Evolutionary conservation across 1,140 invertebrate species (phyloP).

Genomic region (Heliconius hermathena): DNA sequence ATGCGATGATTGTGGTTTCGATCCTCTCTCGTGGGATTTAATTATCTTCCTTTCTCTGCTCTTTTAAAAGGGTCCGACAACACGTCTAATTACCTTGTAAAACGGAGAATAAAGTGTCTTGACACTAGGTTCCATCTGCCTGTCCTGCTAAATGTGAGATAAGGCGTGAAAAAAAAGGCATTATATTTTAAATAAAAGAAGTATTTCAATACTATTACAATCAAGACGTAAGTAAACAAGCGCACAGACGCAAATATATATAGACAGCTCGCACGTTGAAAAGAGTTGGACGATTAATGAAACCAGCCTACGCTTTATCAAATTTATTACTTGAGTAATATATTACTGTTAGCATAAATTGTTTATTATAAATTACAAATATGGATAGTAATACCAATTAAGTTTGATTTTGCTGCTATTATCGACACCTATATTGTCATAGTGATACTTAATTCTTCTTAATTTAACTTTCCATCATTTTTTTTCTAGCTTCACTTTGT

Average conservation of each 20-base stretch:
- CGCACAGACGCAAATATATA: not conserved
- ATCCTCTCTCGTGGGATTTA: too few relatives aligned
- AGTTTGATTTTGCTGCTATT: not conserved
- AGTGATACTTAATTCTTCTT: too few relatives aligned
- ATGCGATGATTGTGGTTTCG: too few relatives aligned
- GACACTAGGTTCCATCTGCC: too few relatives aligned
- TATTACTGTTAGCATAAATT: conserved; percentile 5
- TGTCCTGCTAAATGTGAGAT: not conserved
- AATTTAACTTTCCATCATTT: too few relatives aligned
- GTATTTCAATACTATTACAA: not conserved
- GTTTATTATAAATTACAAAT: conserved; percentile 8
- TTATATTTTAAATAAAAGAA: not conserved
- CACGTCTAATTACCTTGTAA: too few relatives aligned
- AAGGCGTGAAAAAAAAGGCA: not conserved
- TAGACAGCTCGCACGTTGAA: not conserved
- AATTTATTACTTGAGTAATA: conserved; percentile 5
- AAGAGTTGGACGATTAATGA: conserved; percentile 15
- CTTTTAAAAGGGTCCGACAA: too few relatives aligned
- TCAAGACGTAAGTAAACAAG: conserved; percentile 11
- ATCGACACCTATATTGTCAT: not conserved
- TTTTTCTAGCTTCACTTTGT: too few relatives aligned
- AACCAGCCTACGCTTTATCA: conserved; percentile 16
- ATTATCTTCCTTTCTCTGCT: too few relatives aligned
- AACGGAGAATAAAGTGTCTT: too few relatives aligned
- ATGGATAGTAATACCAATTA: conserved; percentile 11